Evolutionary conservation across 2,797 vertebrate genomes (phyloP), one percentile per base, ranked within the genome.

Genomic region (Pseudocheirus occidentalis): DNA sequence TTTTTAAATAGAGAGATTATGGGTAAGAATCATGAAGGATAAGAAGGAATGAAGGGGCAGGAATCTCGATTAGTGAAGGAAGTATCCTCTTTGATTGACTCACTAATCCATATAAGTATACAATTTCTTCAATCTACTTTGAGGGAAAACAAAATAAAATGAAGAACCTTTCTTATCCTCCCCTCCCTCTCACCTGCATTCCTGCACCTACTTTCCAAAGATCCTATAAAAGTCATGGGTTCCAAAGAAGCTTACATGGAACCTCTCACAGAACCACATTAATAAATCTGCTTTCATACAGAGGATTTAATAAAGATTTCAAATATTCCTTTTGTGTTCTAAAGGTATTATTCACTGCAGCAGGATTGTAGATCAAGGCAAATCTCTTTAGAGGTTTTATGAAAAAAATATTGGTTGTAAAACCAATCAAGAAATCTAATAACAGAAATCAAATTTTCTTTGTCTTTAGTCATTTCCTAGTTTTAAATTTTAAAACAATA

Each of bases 401-500:
- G 94, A 73, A 96, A 95, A 57, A 90, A 92, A 56, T 58, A 89
- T 95, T 94, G 90, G 9, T 34, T 97, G 59, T 94, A 97, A 54
- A 97, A 96, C n/a, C 53, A 94, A 95, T 97, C 73, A 97, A 97
- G 94, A 94, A 94, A 97, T 93, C 57, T 92, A 95, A 96, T 95
- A 93, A 4, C 29, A 94, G 90, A 97, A 98, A 95, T 18, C 66
- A 54, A 96, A 87, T 96, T 97, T 46, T 40, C 2, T 96, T 96
- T 96, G 24, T 94, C 93, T 98, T 97, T 95, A 90, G 50, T 58
- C 50, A 87, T 34, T 87, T n/a, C 50, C 34, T 97, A 57, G 18
- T 93, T 98, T 97, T 97, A 96, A 97, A 97, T 95, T 93, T 91
- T 13, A 94, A 95, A 90, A 53, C n/a, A 95, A 96, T 94, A 95